Conservation (phyloP, 2,888 invertebrate genomes). For the Halictus quadricinctus region DNA sequence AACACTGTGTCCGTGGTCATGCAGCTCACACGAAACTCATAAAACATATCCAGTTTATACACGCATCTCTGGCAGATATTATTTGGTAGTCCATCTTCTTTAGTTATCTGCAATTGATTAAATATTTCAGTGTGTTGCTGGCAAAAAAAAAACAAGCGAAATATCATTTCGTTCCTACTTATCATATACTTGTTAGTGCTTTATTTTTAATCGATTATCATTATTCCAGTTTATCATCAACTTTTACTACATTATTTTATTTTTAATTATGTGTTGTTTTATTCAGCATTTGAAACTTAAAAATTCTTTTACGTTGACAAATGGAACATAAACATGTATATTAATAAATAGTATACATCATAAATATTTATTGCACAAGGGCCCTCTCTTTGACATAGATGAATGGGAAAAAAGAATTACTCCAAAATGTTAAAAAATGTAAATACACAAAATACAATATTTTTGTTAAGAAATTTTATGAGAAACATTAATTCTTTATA, state of each 20-base stretch:
- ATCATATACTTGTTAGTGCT: background rate
- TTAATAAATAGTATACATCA: background rate
- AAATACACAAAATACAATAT: background rate
- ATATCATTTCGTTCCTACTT: background rate
- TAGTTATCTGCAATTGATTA: slow-evolving; percentile 85
- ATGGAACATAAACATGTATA: background rate
- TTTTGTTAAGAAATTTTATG: background rate
- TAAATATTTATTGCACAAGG: background rate
- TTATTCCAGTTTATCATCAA: background rate
- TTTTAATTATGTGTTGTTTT: background rate
- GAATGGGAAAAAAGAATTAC: background rate
- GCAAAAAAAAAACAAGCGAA: background rate
- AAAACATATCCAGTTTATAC: slow-evolving; percentile 87
- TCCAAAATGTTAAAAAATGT: background rate
- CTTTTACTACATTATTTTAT: background rate
- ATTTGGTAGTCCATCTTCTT: slow-evolving; percentile 89
- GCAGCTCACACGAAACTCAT: slow-evolving; percentile 88
- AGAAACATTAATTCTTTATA: slow-evolving; percentile 90
- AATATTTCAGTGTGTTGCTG: background rate
- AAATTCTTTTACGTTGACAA: background rate
- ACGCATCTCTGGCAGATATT: slow-evolving; percentile 89
- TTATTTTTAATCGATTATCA: background rate
- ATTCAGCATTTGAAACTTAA: background rate
- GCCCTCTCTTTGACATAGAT: background rate
- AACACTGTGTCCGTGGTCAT: slow-evolving; percentile 87